Evolutionary conservation across 1,140 invertebrate species (phyloP), one percentile per base, ranked within the genome.

Genomic region (Aphelinus atriplicis): DNA sequence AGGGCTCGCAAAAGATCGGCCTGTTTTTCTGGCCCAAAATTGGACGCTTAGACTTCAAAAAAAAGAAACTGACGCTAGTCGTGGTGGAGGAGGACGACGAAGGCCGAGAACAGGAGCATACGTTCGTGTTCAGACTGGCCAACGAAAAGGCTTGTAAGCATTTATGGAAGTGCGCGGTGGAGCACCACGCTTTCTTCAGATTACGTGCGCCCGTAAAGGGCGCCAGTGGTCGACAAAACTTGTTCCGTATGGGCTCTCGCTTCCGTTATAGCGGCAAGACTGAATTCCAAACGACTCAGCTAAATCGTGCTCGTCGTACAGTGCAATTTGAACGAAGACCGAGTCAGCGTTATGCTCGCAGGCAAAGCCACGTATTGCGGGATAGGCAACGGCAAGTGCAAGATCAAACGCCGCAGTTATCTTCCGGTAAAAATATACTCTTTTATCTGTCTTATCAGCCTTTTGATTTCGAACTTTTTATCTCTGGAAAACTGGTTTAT

Each of bases 71-170:
- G 58, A 98, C 96, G 0, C 88, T 99, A 60, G 94, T 97, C 67
- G 97, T 99, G 5, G 96, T 97, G 42, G 97, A 98, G 88, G 97
- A 98, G 87, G 97, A 98, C 84, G 97, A 98, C 81, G 95, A 96
- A 84, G 96, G 95, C 0, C 85, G 87, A 4, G 95, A 97, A 85
- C 95, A 97, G 81, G 96, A 97, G 83, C 96, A 97, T 82, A 97
- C 96, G 1, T 98, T 98, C 86, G 85, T 87, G 7, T 91, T 88
- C 78, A 91, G 94, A 64, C 86, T 99, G 68, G 92, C 95, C 57
- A 99, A 98, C 85, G 97, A 99, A 85, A 98, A 99, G 85, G 97
- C 98, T 0, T 98, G 97, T 85, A 99, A 99, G 87, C 98, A 99
- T 88, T 88, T 99, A 75, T 99, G 98, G 98, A 99, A 99, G 88